Conservation (phyloP, 2,113 vertebrate genomes). For the Prunella fulvescens region DNA sequence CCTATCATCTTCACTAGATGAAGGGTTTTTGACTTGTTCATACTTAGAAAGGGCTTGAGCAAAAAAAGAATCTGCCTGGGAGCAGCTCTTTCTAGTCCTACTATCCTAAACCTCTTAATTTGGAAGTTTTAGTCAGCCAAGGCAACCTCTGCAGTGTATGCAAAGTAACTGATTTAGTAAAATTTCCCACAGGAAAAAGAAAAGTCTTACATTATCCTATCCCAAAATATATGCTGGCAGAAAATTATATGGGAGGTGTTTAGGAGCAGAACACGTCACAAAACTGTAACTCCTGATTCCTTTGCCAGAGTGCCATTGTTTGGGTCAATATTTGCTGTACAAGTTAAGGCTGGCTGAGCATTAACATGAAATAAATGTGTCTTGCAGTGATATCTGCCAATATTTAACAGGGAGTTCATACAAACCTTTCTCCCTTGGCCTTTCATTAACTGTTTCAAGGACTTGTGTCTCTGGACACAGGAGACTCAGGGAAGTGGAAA, state of each 20-base stretch:
- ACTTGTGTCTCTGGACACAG: background rate
- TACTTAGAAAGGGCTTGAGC: background rate
- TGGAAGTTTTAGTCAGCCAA: background rate
- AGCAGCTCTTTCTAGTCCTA: background rate
- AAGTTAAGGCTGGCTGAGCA: background rate
- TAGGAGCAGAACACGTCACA: background rate
- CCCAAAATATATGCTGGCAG: background rate
- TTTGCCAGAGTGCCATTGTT: background rate
- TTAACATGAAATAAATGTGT: constrained; percentile 4
- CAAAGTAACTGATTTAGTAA: background rate
- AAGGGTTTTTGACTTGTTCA: background rate
- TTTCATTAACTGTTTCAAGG: background rate
- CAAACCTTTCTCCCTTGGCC: background rate
- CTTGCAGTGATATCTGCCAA: background rate
- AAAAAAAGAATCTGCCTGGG: background rate
- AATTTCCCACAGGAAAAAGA: background rate
- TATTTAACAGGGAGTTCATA: constrained; percentile 13
- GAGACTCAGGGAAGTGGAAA: background rate
- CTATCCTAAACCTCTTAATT: background rate
- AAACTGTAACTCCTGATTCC: background rate
- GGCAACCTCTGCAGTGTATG: background rate
- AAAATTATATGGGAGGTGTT: background rate
- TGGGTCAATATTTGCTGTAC: constrained; percentile 23
- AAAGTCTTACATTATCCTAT: background rate
- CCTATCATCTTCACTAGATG: background rate